These are phyloP conservation scores for Furnarius figulus DNA, from an alignment of 2,113 vertebrate genomes.

Conservation along the genomic window DNA sequence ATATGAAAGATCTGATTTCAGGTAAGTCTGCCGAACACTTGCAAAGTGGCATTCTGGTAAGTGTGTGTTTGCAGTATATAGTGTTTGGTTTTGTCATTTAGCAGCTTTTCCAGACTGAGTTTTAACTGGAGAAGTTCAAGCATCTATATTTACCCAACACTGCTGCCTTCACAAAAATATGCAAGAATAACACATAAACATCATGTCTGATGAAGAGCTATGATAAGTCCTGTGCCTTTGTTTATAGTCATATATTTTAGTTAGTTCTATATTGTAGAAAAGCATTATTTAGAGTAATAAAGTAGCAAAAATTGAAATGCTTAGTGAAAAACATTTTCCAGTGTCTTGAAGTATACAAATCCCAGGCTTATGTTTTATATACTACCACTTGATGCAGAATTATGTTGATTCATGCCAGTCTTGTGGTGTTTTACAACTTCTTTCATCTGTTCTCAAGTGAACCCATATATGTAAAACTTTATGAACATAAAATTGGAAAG, in stretches of 20 bases:
- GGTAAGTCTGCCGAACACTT: background rate
- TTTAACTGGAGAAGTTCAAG: background rate
- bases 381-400: background rate
- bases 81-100: background rate
- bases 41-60: background rate
- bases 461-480: background rate
- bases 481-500: background rate
- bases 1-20: background rate
- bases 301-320: background rate
- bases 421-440: background rate
- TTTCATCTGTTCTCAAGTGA: background rate
- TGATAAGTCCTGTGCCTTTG: background rate
- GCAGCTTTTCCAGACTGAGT: background rate
- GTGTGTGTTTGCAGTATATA: background rate
- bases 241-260: background rate
- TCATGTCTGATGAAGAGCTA: background rate
- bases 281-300: background rate
- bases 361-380: background rate
- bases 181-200: accelerated
- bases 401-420: background rate
- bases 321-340: background rate
- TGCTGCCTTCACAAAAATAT: background rate
- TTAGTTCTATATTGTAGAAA: background rate
- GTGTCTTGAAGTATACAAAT: background rate
- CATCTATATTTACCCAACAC: background rate